Conservation (phyloP, 92 coral and sea anemone species). For the Palythoa caribaeorum region DNA sequence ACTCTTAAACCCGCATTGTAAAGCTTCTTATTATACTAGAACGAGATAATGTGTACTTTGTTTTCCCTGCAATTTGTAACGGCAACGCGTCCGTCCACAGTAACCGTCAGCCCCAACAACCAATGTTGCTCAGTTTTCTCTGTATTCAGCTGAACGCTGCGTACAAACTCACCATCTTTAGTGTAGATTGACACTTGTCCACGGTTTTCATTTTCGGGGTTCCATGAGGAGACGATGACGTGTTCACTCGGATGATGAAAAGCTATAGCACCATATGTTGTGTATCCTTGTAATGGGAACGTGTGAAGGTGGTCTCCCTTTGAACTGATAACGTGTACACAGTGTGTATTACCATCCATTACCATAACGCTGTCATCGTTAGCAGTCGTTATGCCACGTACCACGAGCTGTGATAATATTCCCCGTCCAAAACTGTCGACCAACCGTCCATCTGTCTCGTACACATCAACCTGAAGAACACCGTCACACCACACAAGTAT, state of each 20-base stretch:
- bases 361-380: not conserved
- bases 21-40: too few relatives aligned
- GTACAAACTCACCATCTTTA: not conserved
- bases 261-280: not conserved
- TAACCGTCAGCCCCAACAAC: not conserved
- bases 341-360: not conserved
- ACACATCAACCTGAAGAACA: not conserved
- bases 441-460: not conserved
- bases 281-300: not conserved
- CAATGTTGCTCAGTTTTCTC: not conserved
- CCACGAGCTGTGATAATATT: too few relatives aligned
- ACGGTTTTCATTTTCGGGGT: not conserved
- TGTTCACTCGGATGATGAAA: not conserved
- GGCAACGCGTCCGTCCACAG: not conserved
- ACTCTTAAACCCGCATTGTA: too few relatives aligned
- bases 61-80: not conserved
- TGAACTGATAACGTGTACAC: not conserved
- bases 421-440: not conserved
- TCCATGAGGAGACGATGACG: not conserved
- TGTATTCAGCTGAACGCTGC: not conserved
- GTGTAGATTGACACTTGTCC: not conserved
- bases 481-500: too few relatives aligned
- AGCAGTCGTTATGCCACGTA: not conserved
- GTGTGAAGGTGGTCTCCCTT: not conserved
- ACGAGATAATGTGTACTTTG: not conserved